phyloP scores from a whole-genome alignment of 2,113 vertebrate species.

The Lipotes vexillifer region DNA sequence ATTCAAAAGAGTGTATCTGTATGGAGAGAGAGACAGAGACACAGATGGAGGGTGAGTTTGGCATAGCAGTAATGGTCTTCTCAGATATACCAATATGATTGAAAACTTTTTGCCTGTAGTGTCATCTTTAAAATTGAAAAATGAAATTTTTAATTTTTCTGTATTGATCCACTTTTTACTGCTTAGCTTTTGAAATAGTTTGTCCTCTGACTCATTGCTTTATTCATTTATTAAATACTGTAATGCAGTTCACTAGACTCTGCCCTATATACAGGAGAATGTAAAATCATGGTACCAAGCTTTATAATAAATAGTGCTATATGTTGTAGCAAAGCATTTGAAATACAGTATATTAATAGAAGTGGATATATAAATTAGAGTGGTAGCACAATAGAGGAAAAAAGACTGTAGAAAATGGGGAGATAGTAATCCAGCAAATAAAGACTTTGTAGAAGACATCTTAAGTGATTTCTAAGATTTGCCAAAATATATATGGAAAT shows the following conservation, averaged over 20 bases:
- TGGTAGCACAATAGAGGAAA: background rate
- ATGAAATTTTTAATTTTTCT: background rate
- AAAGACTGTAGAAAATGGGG: background rate
- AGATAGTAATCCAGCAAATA: background rate
- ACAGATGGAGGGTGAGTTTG: background rate
- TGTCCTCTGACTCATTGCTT: background rate
- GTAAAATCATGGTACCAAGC: background rate
- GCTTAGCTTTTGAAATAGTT: background rate
- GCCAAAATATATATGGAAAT: background rate
- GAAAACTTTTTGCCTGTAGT: background rate
- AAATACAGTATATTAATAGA: background rate
- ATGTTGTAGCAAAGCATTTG: background rate
- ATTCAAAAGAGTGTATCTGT: background rate
- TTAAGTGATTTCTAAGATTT: background rate
- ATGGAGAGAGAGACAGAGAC: background rate
- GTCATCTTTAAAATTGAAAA: background rate
- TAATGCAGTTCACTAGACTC: background rate
- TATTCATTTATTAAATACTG: background rate
- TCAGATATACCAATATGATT: background rate
- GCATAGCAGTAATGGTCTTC: background rate
- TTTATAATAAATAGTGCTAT: background rate
- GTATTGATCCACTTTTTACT: background rate
- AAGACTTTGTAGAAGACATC: background rate
- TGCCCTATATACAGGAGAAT: background rate
- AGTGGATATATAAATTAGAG: background rate